Evolutionary conservation across 2,888 invertebrate genomes (phyloP), one percentile per base, ranked within the genome.

Genomic region (Emesis castigata): DNA sequence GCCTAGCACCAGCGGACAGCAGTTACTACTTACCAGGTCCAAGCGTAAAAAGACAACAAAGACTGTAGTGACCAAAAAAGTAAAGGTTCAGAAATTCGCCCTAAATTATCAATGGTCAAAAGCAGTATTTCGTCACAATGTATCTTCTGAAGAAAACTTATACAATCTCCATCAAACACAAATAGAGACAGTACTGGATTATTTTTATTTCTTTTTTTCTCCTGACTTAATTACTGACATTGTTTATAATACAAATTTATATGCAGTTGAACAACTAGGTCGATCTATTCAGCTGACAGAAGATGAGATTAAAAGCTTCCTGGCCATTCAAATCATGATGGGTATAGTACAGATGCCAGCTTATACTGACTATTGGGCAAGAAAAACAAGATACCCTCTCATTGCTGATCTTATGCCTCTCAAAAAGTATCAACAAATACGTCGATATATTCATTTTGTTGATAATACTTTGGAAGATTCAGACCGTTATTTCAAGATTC

Each of bases 1-100:
- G 26, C 66, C 71, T 31, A 29, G 53, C 71, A 69, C 69, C 48
- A 80, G 72, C 68, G 44, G 62, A 72, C 69, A 74, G 72, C 77
- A 74, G 77, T 44, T 56, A 31, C 77, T 56, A 62, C 48, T 80
- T 77, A 80, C 77, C 61, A 80, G 80, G 29, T 73, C 72, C 48
- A 75, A 81, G 68, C 80, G 80, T 44, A 81, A 77, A 75, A 77
- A 77, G 70, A 70, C 77, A 61, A 68, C 74, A 73, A 77, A 73
- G 53, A 73, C 29, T 73, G 68, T 66, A 77, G 66, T 81, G 39
- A 22, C 58, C 62, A 81, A 81, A 79, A 81, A 79, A 79, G n/a
- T n/a, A n/a, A n/a, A 76, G 56, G 70, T 64, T 7, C 4, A 53
- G 18, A 79, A 79, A 72, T 73, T 77, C 26, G 73, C 44, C 56